A percentile compares a stretch with the other conserved stretches of the same genome.
Conservation (phyloP, 2,888 invertebrate species). For the Orchestes rusci region DNA sequence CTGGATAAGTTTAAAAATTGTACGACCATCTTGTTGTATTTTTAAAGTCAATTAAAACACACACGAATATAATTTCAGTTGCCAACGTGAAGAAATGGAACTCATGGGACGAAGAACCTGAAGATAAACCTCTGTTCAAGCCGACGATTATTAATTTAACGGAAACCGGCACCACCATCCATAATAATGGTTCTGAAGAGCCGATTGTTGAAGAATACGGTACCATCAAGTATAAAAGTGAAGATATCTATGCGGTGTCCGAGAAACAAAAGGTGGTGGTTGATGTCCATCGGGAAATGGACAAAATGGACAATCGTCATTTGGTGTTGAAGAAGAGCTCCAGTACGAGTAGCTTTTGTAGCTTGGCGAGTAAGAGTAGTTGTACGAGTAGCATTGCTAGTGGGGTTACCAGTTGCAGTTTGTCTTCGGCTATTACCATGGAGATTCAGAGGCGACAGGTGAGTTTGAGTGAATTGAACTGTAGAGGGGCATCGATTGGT, state of each 20-base stretch:
- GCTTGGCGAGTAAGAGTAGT: conserved; percentile 40
- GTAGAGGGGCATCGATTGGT: no score
- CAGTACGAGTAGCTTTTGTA: conserved; percentile 40
- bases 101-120: conserved; percentile 50
- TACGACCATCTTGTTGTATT: no score
- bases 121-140: conserved; percentile 53
- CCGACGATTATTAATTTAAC: conserved; percentile 67
- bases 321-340: conserved; percentile 38
- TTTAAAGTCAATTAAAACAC: neutral
- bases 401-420: conserved; percentile 45
- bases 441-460: conserved; percentile 65
- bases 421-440: conserved; percentile 63
- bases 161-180: conserved; percentile 64
- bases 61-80: neutral
- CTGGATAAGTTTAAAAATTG: conserved; percentile 28
- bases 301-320: conserved; percentile 13
- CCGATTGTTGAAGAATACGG: conserved; percentile 23
- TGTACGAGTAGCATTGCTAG: conserved; percentile 36
- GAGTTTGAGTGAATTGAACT: neutral
- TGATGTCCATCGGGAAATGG: conserved; percentile 61
- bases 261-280: conserved; percentile 55
- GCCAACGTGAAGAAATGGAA: conserved; percentile 38
- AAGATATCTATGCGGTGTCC: conserved; percentile 5
- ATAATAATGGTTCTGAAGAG: conserved; percentile 47
- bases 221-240: conserved; percentile 34